Conservation (phyloP, 1,140 invertebrate genomes). For the Homarus americanus region DNA sequence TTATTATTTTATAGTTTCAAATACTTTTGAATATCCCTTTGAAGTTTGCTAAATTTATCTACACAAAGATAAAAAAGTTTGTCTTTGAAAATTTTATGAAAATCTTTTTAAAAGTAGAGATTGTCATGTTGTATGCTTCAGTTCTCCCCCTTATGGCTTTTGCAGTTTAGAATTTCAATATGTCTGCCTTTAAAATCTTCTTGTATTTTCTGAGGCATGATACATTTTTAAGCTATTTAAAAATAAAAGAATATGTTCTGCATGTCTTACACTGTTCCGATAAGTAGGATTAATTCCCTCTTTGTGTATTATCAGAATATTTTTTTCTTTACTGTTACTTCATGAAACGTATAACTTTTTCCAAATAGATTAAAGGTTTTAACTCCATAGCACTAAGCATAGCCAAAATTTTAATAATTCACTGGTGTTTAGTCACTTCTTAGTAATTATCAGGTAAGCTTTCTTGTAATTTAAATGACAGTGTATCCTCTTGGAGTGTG, state of each 20-base stretch:
- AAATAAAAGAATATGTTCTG: conserved; percentile 12
- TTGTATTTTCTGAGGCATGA: conserved; percentile 50
- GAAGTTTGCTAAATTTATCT: not conserved
- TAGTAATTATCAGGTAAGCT: not conserved
- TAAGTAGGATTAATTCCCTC: conserved; percentile 1
- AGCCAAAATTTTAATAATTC: not conserved
- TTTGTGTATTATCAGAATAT: conserved; percentile 23
- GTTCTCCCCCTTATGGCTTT: conserved; percentile 22
- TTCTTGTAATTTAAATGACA: not conserved
- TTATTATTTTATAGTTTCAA: not conserved
- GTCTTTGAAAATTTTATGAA: not conserved
- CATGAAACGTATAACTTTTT: not conserved
- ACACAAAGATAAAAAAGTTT: not conserved
- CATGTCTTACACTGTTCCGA: conserved; percentile 34
- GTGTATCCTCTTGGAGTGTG: not conserved
- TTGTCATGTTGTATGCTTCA: conserved; percentile 35
- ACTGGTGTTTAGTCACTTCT: not conserved
- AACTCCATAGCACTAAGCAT: not conserved
- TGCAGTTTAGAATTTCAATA: conserved; percentile 41
- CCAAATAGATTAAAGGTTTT: not conserved
- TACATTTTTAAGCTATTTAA: conserved; percentile 27
- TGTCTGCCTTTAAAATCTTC: not conserved
- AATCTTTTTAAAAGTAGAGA: not conserved
- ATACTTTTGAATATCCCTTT: not conserved
- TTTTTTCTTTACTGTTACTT: conserved; percentile 36